Conservation (phyloP, 2,797 vertebrate genomes). For the Helarctos malayanus region DNA sequence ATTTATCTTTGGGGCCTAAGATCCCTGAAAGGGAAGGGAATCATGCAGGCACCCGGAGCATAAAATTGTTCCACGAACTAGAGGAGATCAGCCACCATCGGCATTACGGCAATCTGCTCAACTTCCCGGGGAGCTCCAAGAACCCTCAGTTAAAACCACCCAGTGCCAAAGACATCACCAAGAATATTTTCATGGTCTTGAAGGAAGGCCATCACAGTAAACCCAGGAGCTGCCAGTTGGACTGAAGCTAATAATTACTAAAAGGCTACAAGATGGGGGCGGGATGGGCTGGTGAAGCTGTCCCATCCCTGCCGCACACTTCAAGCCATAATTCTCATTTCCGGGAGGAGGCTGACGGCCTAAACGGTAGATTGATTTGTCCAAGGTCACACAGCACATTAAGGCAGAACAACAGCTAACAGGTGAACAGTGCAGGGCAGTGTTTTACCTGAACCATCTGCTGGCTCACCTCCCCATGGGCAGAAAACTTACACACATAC, state of each 20-base stretch:
- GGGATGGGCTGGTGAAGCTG: background rate
- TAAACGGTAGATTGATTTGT: rapidly evolving
- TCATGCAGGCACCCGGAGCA: rapidly evolving
- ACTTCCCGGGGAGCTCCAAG: background rate
- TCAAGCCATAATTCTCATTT: rapidly evolving
- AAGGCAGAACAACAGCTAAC: rapidly evolving
- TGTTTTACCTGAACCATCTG: background rate
- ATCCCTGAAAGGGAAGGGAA: background rate
- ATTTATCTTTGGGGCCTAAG: background rate
- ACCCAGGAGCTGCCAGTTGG: rapidly evolving
- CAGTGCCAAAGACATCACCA: background rate
- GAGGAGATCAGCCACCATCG: rapidly evolving
- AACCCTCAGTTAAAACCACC: background rate
- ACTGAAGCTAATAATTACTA: no score
- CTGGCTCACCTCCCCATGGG: rapidly evolving
- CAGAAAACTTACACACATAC: background rate
- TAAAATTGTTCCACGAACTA: rapidly evolving
- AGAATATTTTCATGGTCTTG: rapidly evolving
- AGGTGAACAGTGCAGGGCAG: rapidly evolving
- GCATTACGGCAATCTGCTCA: no score
- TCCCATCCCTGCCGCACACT: background rate
- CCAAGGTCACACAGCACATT: rapidly evolving
- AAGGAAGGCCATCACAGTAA: background rate
- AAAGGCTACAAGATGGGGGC: rapidly evolving
- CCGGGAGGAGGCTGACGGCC: background rate